A percentile compares a stretch with the other conserved stretches of the same genome.
These are phyloP conservation scores for Triplophysa dalaica DNA, from an alignment of 2,113 vertebrate species.

Conservation along the genomic window DNA sequence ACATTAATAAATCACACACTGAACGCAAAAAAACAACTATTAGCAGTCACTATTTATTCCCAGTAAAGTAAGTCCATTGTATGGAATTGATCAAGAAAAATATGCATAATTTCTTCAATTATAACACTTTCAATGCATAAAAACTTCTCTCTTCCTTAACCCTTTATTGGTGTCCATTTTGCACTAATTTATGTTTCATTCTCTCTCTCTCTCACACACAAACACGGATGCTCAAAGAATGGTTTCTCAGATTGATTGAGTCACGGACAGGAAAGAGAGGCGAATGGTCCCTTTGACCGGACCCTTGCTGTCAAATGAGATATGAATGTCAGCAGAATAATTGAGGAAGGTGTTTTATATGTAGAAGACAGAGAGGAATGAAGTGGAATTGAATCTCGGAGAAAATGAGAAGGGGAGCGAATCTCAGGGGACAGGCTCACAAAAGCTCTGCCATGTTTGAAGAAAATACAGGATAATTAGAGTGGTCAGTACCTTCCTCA, in stretches of 20 bases:
- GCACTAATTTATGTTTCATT: constrained; percentile 31
- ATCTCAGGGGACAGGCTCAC: constrained; percentile 62
- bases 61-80: too few relatives aligned
- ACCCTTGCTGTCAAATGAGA: constrained; percentile 67
- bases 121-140: too few relatives aligned
- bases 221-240: constrained; percentile 51
- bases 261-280: constrained; percentile 63
- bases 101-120: too few relatives aligned
- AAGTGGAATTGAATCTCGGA: constrained; percentile 71
- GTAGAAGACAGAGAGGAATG: constrained; percentile 72
- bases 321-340: constrained; percentile 73
- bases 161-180: constrained; percentile 35
- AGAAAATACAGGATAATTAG: constrained; percentile 75
- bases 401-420: constrained; percentile 65
- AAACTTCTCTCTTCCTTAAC: background rate
- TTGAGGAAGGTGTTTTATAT: constrained; percentile 79
- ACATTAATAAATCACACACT: too few relatives aligned
- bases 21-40: too few relatives aligned
- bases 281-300: constrained; percentile 69
- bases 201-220: constrained; percentile 49
- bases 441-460: constrained; percentile 69
- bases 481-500: constrained; percentile 66
- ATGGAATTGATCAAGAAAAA: too few relatives aligned
- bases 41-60: too few relatives aligned
- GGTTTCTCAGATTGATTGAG: constrained; percentile 68